Base-by-base conservation (phyloP, 2,888 invertebrate genomes). In the Myopa tessellatipennis region DNA sequence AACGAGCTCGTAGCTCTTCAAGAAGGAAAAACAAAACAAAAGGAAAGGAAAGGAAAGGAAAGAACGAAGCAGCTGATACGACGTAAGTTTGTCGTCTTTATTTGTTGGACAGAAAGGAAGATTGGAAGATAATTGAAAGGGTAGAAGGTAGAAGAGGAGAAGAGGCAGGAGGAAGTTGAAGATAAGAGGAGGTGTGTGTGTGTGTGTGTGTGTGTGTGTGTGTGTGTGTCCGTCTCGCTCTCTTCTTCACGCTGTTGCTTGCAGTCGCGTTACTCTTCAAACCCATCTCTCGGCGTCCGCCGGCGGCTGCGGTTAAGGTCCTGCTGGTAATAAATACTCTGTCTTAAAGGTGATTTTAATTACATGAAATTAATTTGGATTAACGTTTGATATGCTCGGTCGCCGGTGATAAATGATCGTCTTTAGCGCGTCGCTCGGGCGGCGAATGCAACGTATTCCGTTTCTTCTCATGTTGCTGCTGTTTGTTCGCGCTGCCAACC, bases 311-410 rank as follows among this genome's bases (percentile, higher is more conserved):
- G 34, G 10, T 36, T 55, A n/a, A 26, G 40, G 38, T 18, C 6
- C 50, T 45, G 18, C 74, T 36, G 18, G 75, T 58, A 45, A 75
- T 45, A 69, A 75, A 75, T 69, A 40, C 34, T 34, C 34, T 58
- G 68, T 40, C 85, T 85, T 84, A 83, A 84, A 85, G 86, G 86
- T 85, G 85, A 84, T 85, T 84, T 88, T 86, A 88, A 88, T 88
- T 88, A 87, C 85, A 85, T 81, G 84, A 85, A 86, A 87, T 87
- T 88, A 86, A 88, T 88, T 88, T 85, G 85, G 86, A 86, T 88
- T 86, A 88, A 86, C 86, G 85, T 85, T 85, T 86, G 87, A 86
- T 87, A 86, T 85, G 76, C 80, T 67, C 36, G 50, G 26, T 34
- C 50, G 63, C 63, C 74, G 63, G 74, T 74, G 74, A 74, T 74